Evolutionary conservation across 2,888 invertebrate species (phyloP).

Genomic region (Clivina fossor): DNA sequence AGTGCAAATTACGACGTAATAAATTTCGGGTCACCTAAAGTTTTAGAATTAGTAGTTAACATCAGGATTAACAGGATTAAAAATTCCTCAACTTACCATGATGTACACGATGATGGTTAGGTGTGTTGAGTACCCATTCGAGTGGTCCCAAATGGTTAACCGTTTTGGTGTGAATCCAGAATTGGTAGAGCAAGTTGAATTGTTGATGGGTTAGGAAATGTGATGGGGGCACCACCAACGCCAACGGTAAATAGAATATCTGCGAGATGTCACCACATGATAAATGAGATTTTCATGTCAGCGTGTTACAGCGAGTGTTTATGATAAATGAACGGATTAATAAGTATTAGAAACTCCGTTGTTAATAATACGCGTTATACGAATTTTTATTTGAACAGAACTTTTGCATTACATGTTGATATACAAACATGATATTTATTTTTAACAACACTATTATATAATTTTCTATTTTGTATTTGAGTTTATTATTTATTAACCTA

Average conservation of each 20-base stretch:
- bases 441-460: too few species aligned
- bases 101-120: conserved; percentile 86
- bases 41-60: too few species aligned
- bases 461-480: too few species aligned
- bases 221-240: conserved; percentile 75
- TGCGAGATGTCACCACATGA: conserved; percentile 47
- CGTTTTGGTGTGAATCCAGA: conserved; percentile 90
- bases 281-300: conserved; percentile 17
- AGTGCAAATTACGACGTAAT: too few species aligned
- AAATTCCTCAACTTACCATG: conserved; percentile 62
- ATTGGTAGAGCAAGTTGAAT: conserved; percentile 87
- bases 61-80: too few species aligned
- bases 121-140: conserved; percentile 85
- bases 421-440: too few species aligned
- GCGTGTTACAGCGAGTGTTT: conserved; percentile 13
- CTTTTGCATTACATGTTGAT: too few species aligned
- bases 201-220: conserved; percentile 83
- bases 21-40: too few species aligned
- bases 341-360: too few species aligned
- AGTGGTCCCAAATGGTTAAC: conserved; percentile 79
- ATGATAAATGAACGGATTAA: conserved; percentile 26
- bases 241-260: conserved; percentile 74
- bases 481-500: too few species aligned
- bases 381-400: too few species aligned
- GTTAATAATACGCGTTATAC: too few species aligned